Evolutionary conservation across 53 echinoderm and acorn worm genomes (phyloP).

Genomic region (Arbacia lixula): DNA sequence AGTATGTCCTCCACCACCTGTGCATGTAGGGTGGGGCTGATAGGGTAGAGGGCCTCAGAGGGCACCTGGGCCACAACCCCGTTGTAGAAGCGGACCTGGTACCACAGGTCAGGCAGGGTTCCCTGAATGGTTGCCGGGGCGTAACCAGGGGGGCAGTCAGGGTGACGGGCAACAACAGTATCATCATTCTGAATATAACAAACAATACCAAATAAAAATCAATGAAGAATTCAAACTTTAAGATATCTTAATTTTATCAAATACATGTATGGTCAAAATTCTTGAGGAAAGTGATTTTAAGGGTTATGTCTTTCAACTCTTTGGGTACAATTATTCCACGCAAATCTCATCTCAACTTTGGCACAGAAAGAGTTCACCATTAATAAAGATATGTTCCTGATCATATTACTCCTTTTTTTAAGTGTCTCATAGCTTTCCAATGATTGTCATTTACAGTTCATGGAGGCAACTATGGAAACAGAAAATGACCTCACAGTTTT

Average conservation of each 20-base stretch:
- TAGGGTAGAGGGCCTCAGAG: constrained; percentile 86
- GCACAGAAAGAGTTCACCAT: no score
- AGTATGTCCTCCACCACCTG: constrained; percentile 79
- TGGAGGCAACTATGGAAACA: no score
- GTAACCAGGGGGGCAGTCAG: constrained; percentile 77
- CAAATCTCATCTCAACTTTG: no score
- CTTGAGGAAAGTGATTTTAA: background rate
- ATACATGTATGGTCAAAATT: background rate
- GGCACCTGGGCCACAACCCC: constrained; percentile 84
- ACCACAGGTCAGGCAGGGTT: constrained; percentile 86
- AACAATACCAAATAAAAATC: background rate
- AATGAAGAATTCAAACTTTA: no score
- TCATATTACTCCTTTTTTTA: no score
- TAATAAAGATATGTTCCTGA: no score
- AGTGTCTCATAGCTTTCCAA: no score
- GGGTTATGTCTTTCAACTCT: background rate
- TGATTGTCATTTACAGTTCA: no score
- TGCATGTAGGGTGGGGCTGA: constrained; percentile 50
- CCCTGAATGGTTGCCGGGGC: constrained; percentile 79
- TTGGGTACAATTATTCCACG: background rate
- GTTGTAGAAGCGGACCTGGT: constrained; percentile 90
- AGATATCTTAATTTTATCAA: no score
- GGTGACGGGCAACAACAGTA: constrained; percentile 83
- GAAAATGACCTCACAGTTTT: no score
- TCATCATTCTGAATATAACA: constrained; percentile 59